Evolutionary conservation across 2,888 invertebrate genomes (phyloP).

Genomic region (Smittia sp.): DNA sequence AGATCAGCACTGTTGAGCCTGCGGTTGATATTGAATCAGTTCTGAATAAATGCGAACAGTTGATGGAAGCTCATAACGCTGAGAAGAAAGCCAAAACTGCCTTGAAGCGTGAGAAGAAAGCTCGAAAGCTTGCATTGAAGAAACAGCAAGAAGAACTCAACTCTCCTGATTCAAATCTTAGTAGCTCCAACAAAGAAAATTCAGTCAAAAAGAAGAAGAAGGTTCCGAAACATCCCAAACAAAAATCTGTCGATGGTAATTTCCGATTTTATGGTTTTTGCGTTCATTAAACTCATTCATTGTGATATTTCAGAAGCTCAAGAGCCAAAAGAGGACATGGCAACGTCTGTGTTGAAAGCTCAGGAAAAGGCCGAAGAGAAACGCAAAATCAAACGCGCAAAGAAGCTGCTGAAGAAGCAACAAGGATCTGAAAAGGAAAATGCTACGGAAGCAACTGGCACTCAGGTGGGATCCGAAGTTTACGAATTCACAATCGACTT

Average conservation of each 20-base stretch:
- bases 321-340: neutral
- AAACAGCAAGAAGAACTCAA: neutral
- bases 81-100: neutral
- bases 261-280: too few species aligned
- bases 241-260: constrained; percentile 19
- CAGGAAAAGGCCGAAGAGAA: constrained; percentile 18
- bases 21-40: neutral
- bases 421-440: neutral
- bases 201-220: constrained; percentile 23
- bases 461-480: too few species aligned
- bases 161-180: neutral
- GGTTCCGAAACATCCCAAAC: neutral
- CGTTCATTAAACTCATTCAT: neutral
- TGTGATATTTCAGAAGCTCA: neutral
- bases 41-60: neutral
- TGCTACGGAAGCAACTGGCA: too few species aligned
- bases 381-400: neutral
- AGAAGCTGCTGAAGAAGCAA: neutral
- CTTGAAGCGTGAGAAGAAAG: constrained; percentile 1
- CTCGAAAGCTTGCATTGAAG: constrained; percentile 12
- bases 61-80: neutral
- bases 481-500: too few species aligned
- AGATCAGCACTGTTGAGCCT: neutral
- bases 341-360: neutral
- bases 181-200: constrained; percentile 16